A percentile compares a stretch with the other conserved stretches of the same genome.
Conservation (phyloP, 2,888 invertebrate species). For the Spisula subtruncata region DNA sequence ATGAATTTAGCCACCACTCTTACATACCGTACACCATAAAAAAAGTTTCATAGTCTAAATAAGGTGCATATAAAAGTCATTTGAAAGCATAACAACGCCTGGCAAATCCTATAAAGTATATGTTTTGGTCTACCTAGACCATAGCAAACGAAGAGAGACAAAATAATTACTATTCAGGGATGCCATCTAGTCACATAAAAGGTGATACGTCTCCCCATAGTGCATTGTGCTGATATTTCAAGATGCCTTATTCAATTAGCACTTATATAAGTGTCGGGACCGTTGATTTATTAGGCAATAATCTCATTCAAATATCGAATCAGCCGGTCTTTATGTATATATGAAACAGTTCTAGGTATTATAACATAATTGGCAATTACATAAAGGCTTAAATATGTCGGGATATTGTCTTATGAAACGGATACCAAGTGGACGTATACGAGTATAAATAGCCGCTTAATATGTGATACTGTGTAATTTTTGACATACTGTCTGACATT, state of each 20-base stretch:
- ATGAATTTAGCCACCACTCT: no score
- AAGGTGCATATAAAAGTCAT: no score
- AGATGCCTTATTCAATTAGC: background rate
- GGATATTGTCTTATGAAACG: background rate
- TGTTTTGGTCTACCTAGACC: no score
- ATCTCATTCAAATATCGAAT: background rate
- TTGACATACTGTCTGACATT: background rate
- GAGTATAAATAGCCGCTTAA: background rate
- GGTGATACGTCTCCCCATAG: no score
- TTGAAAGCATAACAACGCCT: no score
- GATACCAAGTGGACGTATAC: background rate
- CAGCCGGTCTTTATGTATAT: background rate
- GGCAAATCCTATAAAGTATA: no score
- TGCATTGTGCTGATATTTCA: background rate
- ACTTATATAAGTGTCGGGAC: background rate
- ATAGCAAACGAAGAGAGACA: no score
- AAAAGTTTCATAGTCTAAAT: no score
- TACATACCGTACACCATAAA: no score
- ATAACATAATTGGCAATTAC: background rate
- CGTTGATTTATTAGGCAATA: background rate
- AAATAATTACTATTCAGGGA: no score
- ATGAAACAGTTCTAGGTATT: background rate
- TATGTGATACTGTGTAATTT: background rate
- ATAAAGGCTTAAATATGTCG: background rate
- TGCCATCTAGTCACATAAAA: no score